These are phyloP conservation scores for Temnothorax ravouxi DNA, from an alignment of 2,888 invertebrate species.

Conservation along the genomic window DNA sequence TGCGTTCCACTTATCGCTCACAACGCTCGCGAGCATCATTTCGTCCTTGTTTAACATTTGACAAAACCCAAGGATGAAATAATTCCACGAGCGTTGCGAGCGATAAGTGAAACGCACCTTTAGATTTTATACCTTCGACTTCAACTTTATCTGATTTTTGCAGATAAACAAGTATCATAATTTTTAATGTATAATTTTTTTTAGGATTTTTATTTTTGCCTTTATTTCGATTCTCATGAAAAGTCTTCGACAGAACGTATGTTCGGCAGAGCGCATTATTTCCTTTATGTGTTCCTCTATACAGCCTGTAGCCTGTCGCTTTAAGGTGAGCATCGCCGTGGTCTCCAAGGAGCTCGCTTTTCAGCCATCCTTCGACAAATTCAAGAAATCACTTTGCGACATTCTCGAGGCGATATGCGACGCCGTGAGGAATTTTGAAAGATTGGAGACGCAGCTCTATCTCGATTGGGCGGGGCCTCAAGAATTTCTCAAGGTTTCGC, in stretches of 20 bases:
- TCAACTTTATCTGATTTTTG: background rate
- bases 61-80: too few relatives aligned
- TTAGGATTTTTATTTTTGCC: background rate
- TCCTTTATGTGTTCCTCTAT: background rate
- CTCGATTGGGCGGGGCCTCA: conserved; percentile 75
- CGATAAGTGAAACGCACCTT: background rate
- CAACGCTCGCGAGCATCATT: too few relatives aligned
- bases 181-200: background rate
- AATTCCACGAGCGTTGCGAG: too few relatives aligned
- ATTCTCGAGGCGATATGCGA: conserved; percentile 92
- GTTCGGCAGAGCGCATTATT: too few relatives aligned
- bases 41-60: too few relatives aligned
- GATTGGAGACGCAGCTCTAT: conserved; percentile 93
- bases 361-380: conserved; percentile 92
- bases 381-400: conserved; percentile 90
- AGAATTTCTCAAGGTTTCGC: conserved; percentile 76
- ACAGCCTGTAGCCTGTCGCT: conserved; percentile 86
- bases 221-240: background rate
- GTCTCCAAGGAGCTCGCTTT: conserved; percentile 90
- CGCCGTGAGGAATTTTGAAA: conserved; percentile 91
- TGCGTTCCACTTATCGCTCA: too few relatives aligned
- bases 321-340: conserved; percentile 89
- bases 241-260: background rate
- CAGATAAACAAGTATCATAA: background rate
- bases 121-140: background rate